A percentile compares a stretch with the other conserved stretches of the same genome.
Evolutionary conservation across 2,113 vertebrate species (phyloP).

Genomic region (Gorsachius goisagi): DNA sequence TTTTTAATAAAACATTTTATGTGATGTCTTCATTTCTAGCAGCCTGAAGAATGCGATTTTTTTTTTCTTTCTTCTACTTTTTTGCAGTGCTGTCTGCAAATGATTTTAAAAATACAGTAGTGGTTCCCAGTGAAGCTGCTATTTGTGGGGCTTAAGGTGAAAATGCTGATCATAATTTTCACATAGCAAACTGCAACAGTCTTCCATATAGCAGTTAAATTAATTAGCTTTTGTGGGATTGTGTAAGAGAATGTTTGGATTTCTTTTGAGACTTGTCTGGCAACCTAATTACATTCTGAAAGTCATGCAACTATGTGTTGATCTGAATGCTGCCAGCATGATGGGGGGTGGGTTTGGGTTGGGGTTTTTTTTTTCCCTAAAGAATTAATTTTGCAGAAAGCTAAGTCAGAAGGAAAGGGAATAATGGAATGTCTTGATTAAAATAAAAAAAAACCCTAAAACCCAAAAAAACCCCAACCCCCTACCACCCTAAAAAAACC

Average conservation of each 20-base stretch:
- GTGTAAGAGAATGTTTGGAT: conserved; percentile 26
- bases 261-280: conserved; percentile 34
- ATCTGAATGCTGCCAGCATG: neutral
- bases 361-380: neutral
- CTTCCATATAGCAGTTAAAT: neutral
- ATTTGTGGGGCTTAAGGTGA: neutral
- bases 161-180: neutral
- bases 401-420: neutral
- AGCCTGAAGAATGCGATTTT: neutral
- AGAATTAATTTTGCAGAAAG: neutral
- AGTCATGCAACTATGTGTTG: neutral
- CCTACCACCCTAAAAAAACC: neutral
- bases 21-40: neutral
- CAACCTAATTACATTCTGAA: conserved; percentile 24
- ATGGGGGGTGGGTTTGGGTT: neutral
- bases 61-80: neutral
- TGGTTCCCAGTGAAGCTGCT: neutral
- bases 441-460: neutral
- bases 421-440: neutral
- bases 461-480: neutral
- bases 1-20: neutral
- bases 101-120: neutral
- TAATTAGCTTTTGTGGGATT: conserved; percentile 12
- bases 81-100: neutral
- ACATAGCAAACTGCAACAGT: neutral